Evolutionary conservation across 2,888 invertebrate species (phyloP).

Genomic region (Blomia tropicalis): DNA sequence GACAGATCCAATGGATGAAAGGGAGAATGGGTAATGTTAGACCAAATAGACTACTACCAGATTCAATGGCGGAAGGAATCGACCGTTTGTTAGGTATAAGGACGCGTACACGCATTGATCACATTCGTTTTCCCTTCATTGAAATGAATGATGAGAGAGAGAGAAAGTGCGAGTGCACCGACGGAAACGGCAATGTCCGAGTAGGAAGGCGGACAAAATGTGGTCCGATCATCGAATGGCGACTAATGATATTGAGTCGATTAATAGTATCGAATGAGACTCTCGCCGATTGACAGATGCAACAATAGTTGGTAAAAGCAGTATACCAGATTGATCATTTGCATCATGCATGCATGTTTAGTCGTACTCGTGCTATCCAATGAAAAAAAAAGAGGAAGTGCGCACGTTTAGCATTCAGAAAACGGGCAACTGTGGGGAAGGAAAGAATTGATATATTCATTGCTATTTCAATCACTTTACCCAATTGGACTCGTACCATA

Average conservation of each 20-base stretch:
- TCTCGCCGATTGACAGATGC: background rate
- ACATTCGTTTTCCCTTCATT: no score
- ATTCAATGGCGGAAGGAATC: background rate
- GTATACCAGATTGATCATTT: background rate
- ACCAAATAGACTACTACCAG: background rate
- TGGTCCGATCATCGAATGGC: background rate
- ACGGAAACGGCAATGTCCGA: background rate
- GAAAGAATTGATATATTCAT: background rate
- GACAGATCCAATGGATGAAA: background rate
- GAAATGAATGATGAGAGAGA: background rate
- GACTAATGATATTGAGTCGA: conserved; percentile 4
- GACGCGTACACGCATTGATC: background rate
- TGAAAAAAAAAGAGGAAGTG: conserved; percentile 4
- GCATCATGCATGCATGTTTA: background rate
- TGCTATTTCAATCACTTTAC: background rate
- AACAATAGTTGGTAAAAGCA: background rate
- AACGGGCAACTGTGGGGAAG: background rate
- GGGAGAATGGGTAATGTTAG: background rate
- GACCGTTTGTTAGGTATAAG: background rate
- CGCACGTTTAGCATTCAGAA: conserved; percentile 6
- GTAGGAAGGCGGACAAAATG: background rate
- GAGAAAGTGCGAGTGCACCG: background rate
- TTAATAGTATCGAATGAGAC: background rate
- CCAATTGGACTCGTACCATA: background rate
- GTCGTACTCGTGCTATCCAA: background rate